Evolutionary conservation across 2,113 vertebrate genomes (phyloP), one percentile per base, ranked within the genome.

Genomic region (Amblyopsis rosae): DNA sequence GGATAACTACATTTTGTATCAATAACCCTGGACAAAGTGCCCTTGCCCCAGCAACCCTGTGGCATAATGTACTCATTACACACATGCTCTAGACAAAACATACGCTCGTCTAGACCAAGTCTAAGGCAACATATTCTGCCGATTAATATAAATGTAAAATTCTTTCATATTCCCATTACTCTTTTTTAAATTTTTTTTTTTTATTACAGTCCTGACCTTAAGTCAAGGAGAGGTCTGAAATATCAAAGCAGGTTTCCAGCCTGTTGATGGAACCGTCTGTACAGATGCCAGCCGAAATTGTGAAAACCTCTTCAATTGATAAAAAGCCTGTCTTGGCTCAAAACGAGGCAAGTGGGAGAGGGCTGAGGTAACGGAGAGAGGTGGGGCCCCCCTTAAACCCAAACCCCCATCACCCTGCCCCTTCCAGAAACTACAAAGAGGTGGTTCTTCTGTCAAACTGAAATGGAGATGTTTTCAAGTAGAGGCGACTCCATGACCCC

Each of bases 401-500:
- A 2, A 11, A 51, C 49, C 10, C 49, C 49, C 49, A 15, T 15
- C 13, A 11, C 49, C 49, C 49, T 51, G 9, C 49, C 11, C 13
- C 49, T 51, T 51, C 3, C 16, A 62, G 53, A 16, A 17, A 62
- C 57, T 69, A 86, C 74, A 86, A 84, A 82, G 47, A 67, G 67
- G 65, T 32, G 0, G 11, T 61, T 58, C 71, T 68, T 73, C 75
- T 64, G 68, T 76, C 73, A 59, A 65, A 11, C 73, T 49, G 61
- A 66, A 67, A 70, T 6, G 67, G 50, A 73, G 81, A 70, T 64
- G 69, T 57, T 16, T 56, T 9, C 71, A 61, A 72, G 63, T 67
- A 56, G 61, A 60, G 67, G 77, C 56, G 46, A 78, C 72, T 55
- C 50, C 45, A 73, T 79, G 70, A 65, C 58, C 72, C 73, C 35